Evolutionary conservation across 2,797 vertebrate genomes (phyloP).

Genomic region (Catharus ustulatus): DNA sequence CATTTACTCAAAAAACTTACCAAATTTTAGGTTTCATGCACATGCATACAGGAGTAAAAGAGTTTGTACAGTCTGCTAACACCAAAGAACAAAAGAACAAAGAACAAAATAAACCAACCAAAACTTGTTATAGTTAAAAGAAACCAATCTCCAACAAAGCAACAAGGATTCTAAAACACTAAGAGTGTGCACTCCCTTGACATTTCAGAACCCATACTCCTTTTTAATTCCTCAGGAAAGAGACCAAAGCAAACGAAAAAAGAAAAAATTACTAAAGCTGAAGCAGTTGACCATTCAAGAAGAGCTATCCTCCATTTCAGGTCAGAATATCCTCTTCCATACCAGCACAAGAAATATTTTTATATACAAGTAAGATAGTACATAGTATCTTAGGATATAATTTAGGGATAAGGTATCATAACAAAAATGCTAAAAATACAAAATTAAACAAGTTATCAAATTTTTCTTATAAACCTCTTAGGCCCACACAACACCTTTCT

Average conservation of each 20-base stretch:
- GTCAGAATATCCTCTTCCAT: neutral
- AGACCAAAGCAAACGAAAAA: accelerated
- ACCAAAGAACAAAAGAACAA: neutral
- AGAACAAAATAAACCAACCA: neutral
- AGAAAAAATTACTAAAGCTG: neutral
- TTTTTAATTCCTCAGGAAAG: neutral
- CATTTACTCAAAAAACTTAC: neutral
- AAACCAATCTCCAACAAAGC: neutral
- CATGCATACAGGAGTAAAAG: neutral
- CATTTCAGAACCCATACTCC: neutral
- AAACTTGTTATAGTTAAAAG: neutral
- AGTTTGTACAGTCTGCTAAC: neutral
- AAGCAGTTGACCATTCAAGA: neutral
- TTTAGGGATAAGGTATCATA: neutral
- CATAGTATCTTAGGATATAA: neutral
- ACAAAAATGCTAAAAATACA: neutral
- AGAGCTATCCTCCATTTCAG: neutral
- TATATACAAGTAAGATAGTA: neutral
- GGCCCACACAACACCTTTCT: neutral
- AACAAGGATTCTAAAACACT: neutral
- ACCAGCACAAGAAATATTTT: neutral
- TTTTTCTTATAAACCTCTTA: neutral
- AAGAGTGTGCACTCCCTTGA: neutral
- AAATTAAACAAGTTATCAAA: neutral
- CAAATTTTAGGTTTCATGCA: neutral